Evolutionary conservation across 2,113 vertebrate species (phyloP).

Genomic region (Ptilonorhynchus violaceus): DNA sequence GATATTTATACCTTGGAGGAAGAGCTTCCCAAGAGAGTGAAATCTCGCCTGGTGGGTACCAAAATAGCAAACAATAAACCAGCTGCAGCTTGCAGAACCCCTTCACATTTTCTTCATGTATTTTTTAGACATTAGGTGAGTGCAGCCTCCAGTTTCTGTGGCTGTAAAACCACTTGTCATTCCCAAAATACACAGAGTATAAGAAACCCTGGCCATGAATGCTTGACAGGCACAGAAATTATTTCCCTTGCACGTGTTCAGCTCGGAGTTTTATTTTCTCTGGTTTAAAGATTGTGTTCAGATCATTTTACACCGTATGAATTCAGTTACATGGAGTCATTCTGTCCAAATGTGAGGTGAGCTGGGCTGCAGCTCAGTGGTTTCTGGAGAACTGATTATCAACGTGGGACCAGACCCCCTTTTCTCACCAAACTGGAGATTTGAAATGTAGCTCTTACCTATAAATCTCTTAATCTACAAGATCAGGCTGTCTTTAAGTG

Average conservation of each 20-base stretch:
- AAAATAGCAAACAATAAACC: no score
- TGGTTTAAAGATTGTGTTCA: neutral
- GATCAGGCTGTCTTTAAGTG: neutral
- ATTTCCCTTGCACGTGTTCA: neutral
- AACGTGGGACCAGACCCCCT: neutral
- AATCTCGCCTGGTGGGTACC: constrained; percentile 87
- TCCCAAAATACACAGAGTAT: neutral
- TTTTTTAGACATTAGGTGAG: neutral
- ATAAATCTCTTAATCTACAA: neutral
- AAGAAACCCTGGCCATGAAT: neutral
- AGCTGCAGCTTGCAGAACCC: neutral
- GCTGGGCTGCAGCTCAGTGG: neutral
- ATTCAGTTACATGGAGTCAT: neutral
- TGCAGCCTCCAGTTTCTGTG: neutral
- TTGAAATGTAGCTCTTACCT: neutral
- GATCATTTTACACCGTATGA: neutral
- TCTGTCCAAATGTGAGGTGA: neutral
- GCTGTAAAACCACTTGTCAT: neutral
- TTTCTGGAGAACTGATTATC: neutral
- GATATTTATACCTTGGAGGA: constrained; percentile 90
- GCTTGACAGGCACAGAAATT: neutral
- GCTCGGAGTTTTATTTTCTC: neutral
- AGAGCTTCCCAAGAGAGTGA: constrained; percentile 92
- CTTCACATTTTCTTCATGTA: rapidly evolving
- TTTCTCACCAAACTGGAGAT: neutral